These are phyloP conservation scores for Lophotis ruficrista DNA, from an alignment of 2,113 vertebrate genomes.

Conservation along the genomic window DNA sequence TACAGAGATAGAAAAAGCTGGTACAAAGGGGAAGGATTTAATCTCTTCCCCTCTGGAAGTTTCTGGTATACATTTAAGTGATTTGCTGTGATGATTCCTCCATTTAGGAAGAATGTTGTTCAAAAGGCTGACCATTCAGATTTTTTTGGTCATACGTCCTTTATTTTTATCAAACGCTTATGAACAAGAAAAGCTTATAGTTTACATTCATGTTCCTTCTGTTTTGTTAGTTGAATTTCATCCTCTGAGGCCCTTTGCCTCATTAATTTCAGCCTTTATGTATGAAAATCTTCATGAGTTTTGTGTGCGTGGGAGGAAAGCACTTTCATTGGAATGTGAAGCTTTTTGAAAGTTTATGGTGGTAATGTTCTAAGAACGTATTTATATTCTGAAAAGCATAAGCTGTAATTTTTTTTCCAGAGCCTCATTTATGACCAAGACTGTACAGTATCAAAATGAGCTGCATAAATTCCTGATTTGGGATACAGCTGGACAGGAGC, in stretches of 20 bases:
- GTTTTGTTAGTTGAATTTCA: background rate
- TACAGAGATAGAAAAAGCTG: background rate
- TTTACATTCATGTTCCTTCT: background rate
- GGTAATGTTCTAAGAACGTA: background rate
- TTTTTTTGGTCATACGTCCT: background rate
- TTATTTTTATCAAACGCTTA: background rate
- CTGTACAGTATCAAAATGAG: slow-evolving; percentile 95
- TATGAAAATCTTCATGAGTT: background rate
- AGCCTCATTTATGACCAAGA: slow-evolving; percentile 98
- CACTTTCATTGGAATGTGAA: background rate
- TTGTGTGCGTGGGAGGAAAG: background rate
- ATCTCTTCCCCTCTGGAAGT: background rate
- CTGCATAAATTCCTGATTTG: slow-evolving; percentile 97
- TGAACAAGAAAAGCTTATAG: background rate
- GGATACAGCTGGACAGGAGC: slow-evolving; percentile 95
- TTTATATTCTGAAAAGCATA: background rate
- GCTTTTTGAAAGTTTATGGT: background rate
- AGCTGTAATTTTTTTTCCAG: slow-evolving; percentile 70
- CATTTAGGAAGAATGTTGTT: background rate
- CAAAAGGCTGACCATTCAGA: background rate
- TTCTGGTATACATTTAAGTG: background rate
- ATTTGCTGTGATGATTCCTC: background rate
- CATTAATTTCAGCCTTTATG: background rate
- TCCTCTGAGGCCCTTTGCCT: background rate
- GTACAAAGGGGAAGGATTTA: background rate